Evolutionary conservation across 2,797 vertebrate species (phyloP).

Genomic region (Myotis vivesi): DNA sequence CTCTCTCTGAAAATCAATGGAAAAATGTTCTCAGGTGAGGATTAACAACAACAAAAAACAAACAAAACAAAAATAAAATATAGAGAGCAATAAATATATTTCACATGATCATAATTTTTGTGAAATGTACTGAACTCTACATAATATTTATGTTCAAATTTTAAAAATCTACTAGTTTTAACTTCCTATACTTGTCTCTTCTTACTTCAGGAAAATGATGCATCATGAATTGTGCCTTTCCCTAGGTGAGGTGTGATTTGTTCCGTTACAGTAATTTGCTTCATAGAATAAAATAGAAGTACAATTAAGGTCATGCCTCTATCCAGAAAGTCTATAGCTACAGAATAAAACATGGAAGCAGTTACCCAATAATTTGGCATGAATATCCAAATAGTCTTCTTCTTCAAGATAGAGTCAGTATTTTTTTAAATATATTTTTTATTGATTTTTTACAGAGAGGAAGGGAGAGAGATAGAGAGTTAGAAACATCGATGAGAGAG

Average conservation of each 20-base stretch:
- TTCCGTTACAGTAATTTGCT: background rate
- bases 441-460: no score
- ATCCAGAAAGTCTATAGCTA: background rate
- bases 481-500: no score
- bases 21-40: no score
- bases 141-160: background rate
- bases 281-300: background rate
- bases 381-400: background rate
- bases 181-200: background rate
- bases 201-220: constrained; percentile 25
- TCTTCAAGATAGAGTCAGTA: background rate
- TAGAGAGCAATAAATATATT: background rate
- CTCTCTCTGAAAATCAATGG: no score
- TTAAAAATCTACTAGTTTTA: background rate
- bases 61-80: background rate
- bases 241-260: background rate
- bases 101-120: background rate
- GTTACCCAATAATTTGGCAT: background rate
- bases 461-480: no score
- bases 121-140: background rate
- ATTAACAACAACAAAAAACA: no score
- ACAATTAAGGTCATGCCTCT: background rate
- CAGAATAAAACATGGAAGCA: background rate
- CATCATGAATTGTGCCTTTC: background rate
- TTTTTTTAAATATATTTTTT: background rate